Conservation (phyloP, 2,797 vertebrate genomes). For the Chaetodon trifasciatus region DNA sequence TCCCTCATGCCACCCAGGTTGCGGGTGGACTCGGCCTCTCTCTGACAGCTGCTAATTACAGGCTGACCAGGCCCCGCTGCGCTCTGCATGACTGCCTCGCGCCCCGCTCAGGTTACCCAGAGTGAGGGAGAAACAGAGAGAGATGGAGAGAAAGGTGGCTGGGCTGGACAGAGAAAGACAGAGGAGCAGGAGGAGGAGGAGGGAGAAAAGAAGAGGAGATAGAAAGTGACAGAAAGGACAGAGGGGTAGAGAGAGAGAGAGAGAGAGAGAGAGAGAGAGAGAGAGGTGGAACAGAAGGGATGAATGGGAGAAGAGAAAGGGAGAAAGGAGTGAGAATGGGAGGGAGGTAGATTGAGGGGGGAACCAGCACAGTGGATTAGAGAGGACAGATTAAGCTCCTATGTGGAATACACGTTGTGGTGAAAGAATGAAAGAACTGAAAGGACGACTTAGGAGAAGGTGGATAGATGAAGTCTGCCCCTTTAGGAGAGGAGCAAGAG, state of each 20-base stretch:
- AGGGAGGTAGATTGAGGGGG: slow-evolving; percentile 64
- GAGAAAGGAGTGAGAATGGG: slow-evolving; percentile 52
- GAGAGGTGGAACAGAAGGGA: slow-evolving; percentile 61
- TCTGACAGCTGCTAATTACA: slow-evolving; percentile 91
- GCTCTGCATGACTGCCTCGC: slow-evolving; percentile 89
- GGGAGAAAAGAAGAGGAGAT: slow-evolving; percentile 50
- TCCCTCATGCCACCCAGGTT: slow-evolving; percentile 89
- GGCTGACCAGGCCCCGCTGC: slow-evolving; percentile 87
- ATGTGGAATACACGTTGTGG: slow-evolving; percentile 80
- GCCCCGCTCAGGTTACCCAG: slow-evolving; percentile 86
- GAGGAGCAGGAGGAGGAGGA: slow-evolving; percentile 43
- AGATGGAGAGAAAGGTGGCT: slow-evolving; percentile 75
- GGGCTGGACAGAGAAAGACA: slow-evolving; percentile 57
- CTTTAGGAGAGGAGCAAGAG: slow-evolving; percentile 45
- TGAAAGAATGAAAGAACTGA: slow-evolving; percentile 79
- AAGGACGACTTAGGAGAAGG: slow-evolving; percentile 76
- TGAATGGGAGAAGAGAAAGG: slow-evolving; percentile 67
- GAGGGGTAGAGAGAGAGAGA: slow-evolving; percentile 33
- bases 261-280: slow-evolving; percentile 19
- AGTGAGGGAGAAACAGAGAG: slow-evolving; percentile 70
- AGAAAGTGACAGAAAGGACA: slow-evolving; percentile 62
- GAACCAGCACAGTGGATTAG: slow-evolving; percentile 82
- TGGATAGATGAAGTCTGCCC: slow-evolving; percentile 70
- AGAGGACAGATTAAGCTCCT: slow-evolving; percentile 85
- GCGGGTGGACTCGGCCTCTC: slow-evolving; percentile 84